phyloP scores from a whole-genome alignment of 2,797 vertebrate genomes.

The Melanotaenia trifasciata region DNA sequence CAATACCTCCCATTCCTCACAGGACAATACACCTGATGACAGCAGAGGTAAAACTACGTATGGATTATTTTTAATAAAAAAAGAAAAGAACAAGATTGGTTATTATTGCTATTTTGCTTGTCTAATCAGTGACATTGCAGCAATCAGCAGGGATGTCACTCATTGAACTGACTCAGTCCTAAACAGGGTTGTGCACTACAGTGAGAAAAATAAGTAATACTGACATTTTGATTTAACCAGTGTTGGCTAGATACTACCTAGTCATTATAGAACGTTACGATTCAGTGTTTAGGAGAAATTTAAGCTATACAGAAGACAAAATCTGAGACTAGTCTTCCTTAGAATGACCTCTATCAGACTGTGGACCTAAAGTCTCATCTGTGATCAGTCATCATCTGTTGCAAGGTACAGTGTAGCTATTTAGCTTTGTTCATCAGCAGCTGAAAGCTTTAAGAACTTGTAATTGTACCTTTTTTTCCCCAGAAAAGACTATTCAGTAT shows the following conservation, averaged over 20 bases:
- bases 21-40: slow-evolving; percentile 63
- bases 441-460: background rate
- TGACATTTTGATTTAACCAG: too few relatives aligned
- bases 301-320: background rate
- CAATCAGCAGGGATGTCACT: too few relatives aligned
- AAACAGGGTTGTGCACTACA: too few relatives aligned
- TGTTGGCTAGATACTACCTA: too few relatives aligned
- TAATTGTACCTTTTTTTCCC: background rate
- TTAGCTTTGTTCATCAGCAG: background rate
- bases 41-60: slow-evolving; percentile 60
- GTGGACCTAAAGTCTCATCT: background rate
- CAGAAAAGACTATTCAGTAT: too few relatives aligned
- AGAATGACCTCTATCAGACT: background rate
- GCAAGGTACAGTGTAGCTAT: background rate
- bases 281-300: background rate
- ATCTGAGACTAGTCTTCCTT: background rate
- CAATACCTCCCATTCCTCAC: slow-evolving; percentile 74
- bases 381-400: background rate
- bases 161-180: too few relatives aligned
- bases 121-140: too few relatives aligned
- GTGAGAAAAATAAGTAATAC: too few relatives aligned
- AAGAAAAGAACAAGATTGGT: too few relatives aligned
- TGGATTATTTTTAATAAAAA: background rate
- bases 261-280: background rate
- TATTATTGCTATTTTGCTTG: too few relatives aligned